These are phyloP conservation scores for Sebastes cheni DNA, from an alignment of 2,797 vertebrate genomes.

Conservation along the genomic window DNA sequence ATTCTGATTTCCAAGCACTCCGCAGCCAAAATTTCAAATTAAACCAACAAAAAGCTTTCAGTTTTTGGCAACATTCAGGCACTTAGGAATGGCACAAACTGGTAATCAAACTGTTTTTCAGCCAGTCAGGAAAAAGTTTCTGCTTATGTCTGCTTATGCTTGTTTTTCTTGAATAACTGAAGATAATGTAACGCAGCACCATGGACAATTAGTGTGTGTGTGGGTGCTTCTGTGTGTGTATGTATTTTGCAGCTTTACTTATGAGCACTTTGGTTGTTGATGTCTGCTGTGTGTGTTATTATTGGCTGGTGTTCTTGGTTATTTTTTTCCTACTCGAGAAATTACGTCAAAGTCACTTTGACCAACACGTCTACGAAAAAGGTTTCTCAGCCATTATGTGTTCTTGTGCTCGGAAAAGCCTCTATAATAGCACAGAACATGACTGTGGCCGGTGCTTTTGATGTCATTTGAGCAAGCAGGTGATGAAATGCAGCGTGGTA, in stretches of 20 bases:
- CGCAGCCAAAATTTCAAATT: background rate
- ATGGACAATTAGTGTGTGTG: background rate
- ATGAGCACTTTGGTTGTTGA: background rate
- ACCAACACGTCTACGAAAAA: background rate
- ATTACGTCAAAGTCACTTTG: background rate
- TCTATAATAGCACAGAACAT: background rate
- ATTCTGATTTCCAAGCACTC: background rate
- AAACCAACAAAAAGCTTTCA: background rate
- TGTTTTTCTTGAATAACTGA: background rate
- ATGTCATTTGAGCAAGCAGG: background rate
- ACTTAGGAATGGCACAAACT: background rate
- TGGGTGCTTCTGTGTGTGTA: background rate
- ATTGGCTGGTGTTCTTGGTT: background rate
- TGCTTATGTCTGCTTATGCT: no score
- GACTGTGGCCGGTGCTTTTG: background rate
- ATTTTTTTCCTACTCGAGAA: background rate
- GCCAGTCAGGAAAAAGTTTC: background rate
- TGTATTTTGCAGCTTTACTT: conserved; percentile 4
- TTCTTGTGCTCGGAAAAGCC: background rate
- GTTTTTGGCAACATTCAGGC: background rate
- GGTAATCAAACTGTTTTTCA: background rate
- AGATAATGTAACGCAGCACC: background rate
- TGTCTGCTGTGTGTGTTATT: background rate
- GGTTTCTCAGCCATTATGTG: background rate
- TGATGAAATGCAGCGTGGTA: background rate